phyloP scores from a whole-genome alignment of 1,140 invertebrate species.

The Chrysomallon squamiferum region DNA sequence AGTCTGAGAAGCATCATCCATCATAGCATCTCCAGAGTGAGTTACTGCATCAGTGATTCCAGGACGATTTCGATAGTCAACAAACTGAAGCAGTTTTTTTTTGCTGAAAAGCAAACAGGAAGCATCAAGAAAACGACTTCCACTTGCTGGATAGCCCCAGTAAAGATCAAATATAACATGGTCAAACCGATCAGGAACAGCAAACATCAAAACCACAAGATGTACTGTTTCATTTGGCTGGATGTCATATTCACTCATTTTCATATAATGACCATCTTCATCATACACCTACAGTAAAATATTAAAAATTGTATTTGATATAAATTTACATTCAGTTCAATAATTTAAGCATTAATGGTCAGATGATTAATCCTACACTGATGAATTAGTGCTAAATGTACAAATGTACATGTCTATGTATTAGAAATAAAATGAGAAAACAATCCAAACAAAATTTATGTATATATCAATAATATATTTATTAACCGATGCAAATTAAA shows the following conservation, averaged over 20 bases:
- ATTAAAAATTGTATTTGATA: too few species aligned
- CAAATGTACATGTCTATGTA: too few species aligned
- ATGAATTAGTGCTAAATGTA: too few species aligned
- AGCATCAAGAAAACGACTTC: slow-evolving; percentile 38
- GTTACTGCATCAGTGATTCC: neutral
- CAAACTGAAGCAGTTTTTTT: neutral
- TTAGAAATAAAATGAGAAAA: too few species aligned
- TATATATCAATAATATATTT: too few species aligned
- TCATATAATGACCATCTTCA: slow-evolving; percentile 7
- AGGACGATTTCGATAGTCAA: slow-evolving; percentile 11
- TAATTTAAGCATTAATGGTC: too few species aligned
- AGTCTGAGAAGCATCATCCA: slow-evolving; percentile 14
- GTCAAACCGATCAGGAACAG: slow-evolving; percentile 34
- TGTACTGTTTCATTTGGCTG: slow-evolving; percentile 34
- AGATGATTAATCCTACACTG: too few species aligned
- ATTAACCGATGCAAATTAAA: too few species aligned
- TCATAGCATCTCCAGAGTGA: slow-evolving; percentile 43
- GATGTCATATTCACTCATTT: slow-evolving; percentile 23
- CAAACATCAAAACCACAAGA: slow-evolving; percentile 32
- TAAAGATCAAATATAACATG: slow-evolving; percentile 41
- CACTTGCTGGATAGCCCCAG: slow-evolving; percentile 39
- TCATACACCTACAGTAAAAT: slow-evolving; percentile 19
- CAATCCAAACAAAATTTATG: too few species aligned
- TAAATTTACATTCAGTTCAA: too few species aligned
- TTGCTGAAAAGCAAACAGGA: slow-evolving; percentile 35